A percentile compares a stretch with the other conserved stretches of the same genome.
These are phyloP conservation scores for Parnassius glacialis DNA, from an alignment of 2,888 invertebrate genomes.

Conservation along the genomic window DNA sequence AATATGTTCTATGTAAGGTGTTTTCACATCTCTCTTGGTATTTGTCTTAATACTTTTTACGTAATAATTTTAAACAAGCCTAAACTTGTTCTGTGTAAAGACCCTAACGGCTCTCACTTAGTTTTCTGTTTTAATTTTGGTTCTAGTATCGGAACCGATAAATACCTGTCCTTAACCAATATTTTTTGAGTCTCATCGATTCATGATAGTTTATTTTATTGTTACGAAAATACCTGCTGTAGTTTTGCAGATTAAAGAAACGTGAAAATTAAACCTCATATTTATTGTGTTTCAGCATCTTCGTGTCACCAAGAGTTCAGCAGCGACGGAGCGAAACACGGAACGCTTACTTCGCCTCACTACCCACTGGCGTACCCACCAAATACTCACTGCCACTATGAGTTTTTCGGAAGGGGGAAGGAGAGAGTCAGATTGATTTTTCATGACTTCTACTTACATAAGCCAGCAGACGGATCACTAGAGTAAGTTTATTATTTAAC, in stretches of 20 bases:
- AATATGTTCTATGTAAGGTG: no score
- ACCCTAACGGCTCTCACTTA: no score
- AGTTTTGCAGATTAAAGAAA: not conserved
- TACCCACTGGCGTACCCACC: conserved; percentile 91
- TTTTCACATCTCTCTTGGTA: no score
- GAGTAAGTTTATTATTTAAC: conserved; percentile 76
- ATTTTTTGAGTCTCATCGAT: no score
- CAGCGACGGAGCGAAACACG: conserved; percentile 90
- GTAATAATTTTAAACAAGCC: no score
- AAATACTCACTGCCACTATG: conserved; percentile 91
- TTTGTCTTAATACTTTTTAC: no score
- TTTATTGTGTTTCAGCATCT: conserved; percentile 82
- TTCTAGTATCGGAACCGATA: no score
- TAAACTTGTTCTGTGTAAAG: no score
- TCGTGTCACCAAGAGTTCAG: conserved; percentile 89
- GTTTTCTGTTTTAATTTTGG: no score
- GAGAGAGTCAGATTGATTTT: conserved; percentile 93
- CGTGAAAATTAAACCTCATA: conserved; percentile 26
- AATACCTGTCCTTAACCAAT: no score
- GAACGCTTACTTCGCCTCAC: conserved; percentile 91
- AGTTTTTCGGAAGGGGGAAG: conserved; percentile 92
- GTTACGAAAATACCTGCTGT: no score
- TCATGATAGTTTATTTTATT: no score
- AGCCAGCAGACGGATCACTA: conserved; percentile 81
- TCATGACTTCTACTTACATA: conserved; percentile 90